Conservation (phyloP, 2,888 invertebrate species). For the Agrilus cyanescens region DNA sequence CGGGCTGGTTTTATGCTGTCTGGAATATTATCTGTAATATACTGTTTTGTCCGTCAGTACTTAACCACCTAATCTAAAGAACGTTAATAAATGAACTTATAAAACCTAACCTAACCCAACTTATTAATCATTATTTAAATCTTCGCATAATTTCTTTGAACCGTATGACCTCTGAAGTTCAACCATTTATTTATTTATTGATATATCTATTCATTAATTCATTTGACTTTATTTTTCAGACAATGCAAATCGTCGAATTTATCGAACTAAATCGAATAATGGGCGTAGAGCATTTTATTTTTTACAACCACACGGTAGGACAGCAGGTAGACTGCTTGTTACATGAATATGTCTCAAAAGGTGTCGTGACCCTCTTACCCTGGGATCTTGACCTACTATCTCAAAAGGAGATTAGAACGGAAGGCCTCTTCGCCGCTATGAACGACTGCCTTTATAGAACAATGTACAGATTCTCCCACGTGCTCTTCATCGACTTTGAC, state of each 20-base stretch:
- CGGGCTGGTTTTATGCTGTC: no score
- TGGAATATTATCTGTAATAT: no score
- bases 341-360: conserved; percentile 35
- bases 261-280: conserved; percentile 74
- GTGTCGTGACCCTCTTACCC: conserved; percentile 59
- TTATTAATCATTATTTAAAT: no score
- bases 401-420: conserved; percentile 83
- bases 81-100: no score
- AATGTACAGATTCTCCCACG: conserved; percentile 72
- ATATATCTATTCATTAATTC: neutral
- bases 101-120: no score
- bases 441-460: conserved; percentile 89
- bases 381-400: conserved; percentile 82
- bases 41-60: no score
- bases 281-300: conserved; percentile 77
- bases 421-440: conserved; percentile 82
- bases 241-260: conserved; percentile 76
- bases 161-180: no score
- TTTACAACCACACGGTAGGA: conserved; percentile 84
- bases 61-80: no score
- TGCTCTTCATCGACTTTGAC: conserved; percentile 78
- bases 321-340: conserved; percentile 66
- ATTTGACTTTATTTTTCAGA: conserved; percentile 32
- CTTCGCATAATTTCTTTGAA: no score
- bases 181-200: no score